Base-by-base conservation (phyloP, 2,888 invertebrate genomes). In the Ctenicera cuprea region DNA sequence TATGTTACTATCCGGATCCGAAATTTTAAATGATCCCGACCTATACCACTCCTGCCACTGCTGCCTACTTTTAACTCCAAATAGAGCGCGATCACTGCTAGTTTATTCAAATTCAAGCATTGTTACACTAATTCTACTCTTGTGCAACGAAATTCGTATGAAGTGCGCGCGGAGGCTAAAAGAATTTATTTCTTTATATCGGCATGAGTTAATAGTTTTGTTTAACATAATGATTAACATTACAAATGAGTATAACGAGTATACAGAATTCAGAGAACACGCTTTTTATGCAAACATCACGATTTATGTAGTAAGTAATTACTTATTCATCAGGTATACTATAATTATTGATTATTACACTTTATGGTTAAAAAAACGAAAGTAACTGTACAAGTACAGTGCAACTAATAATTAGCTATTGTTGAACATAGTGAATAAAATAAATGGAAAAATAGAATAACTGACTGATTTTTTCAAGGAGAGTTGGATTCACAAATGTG, bases 1-100 rank as follows among this genome's bases (percentile, higher is more conserved):
- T 50, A 62, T 52, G 78, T 78, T 78, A 78, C 78, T 71, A 78
- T 77, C 78, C 78, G 78, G 78, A 78, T 77, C 62, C 74, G 59
- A 76, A 72, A 74, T 61, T 76, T 77, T 18, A 57, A 30, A 26
- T 30, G 68, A 68, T 77, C 77, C 76, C 75, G 77, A 77, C 76
- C 77, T 77, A 77, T 73, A 76, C 77, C 74, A 77, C 76, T 76
- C 73, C 74, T 74, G 65, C 68, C 71, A 63, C 11, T n/a, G 48
- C 62, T 37, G 20, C 64, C 50, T 66, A 69, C 61, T 41, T 43
- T 26, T 16, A 73, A 57, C 22, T 63, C 71, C 54, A 68, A 66
- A 69, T 71, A 67, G 54, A 75, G 77, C 54, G 52, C 75, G 71
- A 67, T 45, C 45, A 77, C 71, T 33, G 26, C 50, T 66, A 74